A percentile compares a stretch with the other conserved stretches of the same genome.
Evolutionary conservation across 2,888 invertebrate genomes (phyloP).

Genomic region (Cephus nigrinus): DNA sequence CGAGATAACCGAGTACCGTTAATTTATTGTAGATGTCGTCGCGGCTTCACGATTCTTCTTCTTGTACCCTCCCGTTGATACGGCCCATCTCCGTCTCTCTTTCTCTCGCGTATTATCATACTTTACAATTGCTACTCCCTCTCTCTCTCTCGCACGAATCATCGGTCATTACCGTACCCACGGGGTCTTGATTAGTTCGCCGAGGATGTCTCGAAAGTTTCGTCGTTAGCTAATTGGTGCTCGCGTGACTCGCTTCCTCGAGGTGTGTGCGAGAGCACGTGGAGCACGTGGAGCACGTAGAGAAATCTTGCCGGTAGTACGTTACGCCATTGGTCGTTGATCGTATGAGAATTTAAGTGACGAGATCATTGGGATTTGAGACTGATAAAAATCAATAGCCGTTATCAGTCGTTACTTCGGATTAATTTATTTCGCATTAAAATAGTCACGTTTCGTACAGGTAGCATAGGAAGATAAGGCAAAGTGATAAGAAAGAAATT

Average conservation of each 20-base stretch:
- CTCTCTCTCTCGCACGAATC: conserved; percentile 33
- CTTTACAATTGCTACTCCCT: background rate
- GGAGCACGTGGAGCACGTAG: background rate
- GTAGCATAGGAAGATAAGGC: background rate
- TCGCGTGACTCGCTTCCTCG: conserved; percentile 36
- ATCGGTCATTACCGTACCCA: conserved; percentile 51
- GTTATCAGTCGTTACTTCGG: background rate
- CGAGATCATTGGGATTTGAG: background rate
- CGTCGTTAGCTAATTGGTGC: conserved; percentile 57
- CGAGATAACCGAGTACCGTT: background rate
- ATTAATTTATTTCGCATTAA: background rate
- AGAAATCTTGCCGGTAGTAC: background rate
- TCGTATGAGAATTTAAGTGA: background rate
- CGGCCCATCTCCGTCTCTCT: background rate
- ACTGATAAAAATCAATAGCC: background rate
- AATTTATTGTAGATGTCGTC: background rate
- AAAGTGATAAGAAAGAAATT: accelerated
- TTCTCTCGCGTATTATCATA: background rate
- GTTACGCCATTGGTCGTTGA: background rate
- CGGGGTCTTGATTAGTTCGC: conserved; percentile 53
- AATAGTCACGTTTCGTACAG: background rate
- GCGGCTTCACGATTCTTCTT: background rate
- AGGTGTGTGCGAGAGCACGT: background rate
- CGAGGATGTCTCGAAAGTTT: conserved; percentile 53
- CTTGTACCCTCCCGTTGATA: background rate